Percentiles rank a stretch among this genome's conserved stretches.
Evolutionary conservation across 2,113 vertebrate species (phyloP).

Genomic region (Myrmecophaga tridactyla): DNA sequence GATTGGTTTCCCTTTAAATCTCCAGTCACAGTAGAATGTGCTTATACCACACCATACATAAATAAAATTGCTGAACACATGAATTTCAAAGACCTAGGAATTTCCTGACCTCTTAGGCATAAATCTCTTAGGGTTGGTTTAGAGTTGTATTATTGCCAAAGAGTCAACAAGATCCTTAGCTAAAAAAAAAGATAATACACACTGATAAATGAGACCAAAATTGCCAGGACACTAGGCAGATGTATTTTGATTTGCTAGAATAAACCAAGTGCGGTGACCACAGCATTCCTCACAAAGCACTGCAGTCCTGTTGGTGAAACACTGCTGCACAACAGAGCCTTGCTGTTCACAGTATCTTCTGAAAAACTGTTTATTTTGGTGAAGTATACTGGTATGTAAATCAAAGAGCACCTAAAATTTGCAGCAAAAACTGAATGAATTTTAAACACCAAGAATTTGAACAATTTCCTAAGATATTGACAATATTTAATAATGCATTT

Average conservation of each 20-base stretch:
- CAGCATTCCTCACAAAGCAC: background rate
- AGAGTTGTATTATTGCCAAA: conserved; percentile 73
- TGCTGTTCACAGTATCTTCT: too few species aligned
- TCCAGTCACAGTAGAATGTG: background rate
- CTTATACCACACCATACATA: background rate
- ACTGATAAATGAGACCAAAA: background rate
- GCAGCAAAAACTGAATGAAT: background rate
- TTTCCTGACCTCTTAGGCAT: background rate
- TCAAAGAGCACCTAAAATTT: background rate
- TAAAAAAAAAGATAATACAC: background rate
- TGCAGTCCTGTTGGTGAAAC: background rate
- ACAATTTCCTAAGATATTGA: background rate
- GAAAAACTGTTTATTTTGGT: background rate
- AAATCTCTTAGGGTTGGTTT: conserved; percentile 56
- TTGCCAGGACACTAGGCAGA: background rate
- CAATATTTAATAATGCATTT: background rate
- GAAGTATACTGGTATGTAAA: background rate
- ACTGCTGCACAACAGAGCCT: background rate
- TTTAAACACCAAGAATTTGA: conserved; percentile 4
- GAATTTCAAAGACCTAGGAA: conserved; percentile 22
- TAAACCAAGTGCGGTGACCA: background rate
- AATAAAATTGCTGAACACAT: background rate
- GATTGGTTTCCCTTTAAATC: background rate
- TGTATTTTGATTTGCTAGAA: background rate
- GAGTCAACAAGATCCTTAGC: conserved; percentile 37